Base-by-base conservation (phyloP, 2,113 vertebrate species). In the Sinocyclocheilus grahami region DNA sequence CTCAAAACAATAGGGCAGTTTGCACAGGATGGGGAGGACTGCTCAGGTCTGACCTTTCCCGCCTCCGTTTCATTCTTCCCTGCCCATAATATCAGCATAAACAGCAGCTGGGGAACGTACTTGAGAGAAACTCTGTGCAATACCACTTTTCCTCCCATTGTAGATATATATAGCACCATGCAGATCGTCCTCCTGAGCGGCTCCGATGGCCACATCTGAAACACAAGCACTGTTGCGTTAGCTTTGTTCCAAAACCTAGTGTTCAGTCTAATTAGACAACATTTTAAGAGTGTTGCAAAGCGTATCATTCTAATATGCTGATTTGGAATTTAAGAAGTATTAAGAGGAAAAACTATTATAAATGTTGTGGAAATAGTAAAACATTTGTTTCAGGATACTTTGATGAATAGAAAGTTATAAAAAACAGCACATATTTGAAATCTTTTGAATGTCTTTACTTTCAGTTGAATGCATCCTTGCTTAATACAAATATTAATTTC, bases 141-240 rank as follows among this genome's bases (percentile, higher is more conserved):
- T 96, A 18, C 97, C 97, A 16, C 93, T 92, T 82, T 90, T 85
- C 85, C 96, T 94, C 78, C 96, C 97, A 82, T 97, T 97, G 89
- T 97, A 97, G 93, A 97, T 97, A 88, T 97, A 97, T 90, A 97
- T 84, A 81, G 94, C 94, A 0, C 97, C 97, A 85, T 83, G 88
- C 39, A 95, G 91, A 78, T 96, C 79, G 20, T 97, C 94, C 92
- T 97, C 97, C 20, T 97, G 96, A 1, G 97, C 96, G 22, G 97
- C 97, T 24, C 96, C 97, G 83, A 97, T 94, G 51, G 96, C 97
- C 86, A 97, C 93, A 92, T 97, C 97, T 97, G 90, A 87, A 86
- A 91, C 81, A 87, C 74, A 91, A 30, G 10, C 63, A 80, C 5
- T n/a, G 24, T 48, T 46, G 39, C 6, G n/a, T 51, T 48, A 63